These are phyloP conservation scores for Gastrophryne carolinensis DNA, from an alignment of 2,797 vertebrate species.

Conservation along the genomic window DNA sequence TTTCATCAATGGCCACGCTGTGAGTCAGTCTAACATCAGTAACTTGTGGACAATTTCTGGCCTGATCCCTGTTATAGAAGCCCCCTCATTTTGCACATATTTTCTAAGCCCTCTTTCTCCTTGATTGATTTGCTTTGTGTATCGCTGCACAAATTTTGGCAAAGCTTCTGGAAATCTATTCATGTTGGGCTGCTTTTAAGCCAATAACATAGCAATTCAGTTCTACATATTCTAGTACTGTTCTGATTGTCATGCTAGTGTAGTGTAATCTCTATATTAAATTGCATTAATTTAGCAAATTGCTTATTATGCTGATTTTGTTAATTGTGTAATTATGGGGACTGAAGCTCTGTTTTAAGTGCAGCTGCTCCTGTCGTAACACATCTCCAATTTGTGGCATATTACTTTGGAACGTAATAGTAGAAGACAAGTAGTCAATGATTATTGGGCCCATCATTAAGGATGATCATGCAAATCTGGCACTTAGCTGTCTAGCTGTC, in stretches of 20 bases:
- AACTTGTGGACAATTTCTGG: too few species aligned
- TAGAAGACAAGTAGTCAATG: background rate
- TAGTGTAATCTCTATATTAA: background rate
- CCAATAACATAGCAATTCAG: slow-evolving; percentile 10
- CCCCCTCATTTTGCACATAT: too few species aligned
- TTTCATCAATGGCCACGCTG: too few species aligned
- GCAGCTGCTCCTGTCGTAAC: slow-evolving; percentile 7
- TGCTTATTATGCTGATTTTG: slow-evolving; percentile 12
- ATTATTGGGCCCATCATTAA: background rate
- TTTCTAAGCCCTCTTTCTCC: background rate
- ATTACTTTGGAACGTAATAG: background rate
- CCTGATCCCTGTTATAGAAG: too few species aligned
- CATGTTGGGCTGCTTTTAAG: slow-evolving; percentile 8
- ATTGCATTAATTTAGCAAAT: background rate
- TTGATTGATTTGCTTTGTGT: background rate
- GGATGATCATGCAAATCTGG: background rate
- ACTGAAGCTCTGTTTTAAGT: background rate
- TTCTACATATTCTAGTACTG: background rate
- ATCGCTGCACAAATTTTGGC: too few species aligned
- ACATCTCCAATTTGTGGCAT: background rate
- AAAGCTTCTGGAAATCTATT: slow-evolving; percentile 15
- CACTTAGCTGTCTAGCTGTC: background rate
- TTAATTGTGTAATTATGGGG: slow-evolving; percentile 29
- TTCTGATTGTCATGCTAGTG: slow-evolving; percentile 6
- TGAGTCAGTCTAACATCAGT: too few species aligned